Conservation (phyloP, 2,797 vertebrate species). For the Gorsachius magnificus region DNA sequence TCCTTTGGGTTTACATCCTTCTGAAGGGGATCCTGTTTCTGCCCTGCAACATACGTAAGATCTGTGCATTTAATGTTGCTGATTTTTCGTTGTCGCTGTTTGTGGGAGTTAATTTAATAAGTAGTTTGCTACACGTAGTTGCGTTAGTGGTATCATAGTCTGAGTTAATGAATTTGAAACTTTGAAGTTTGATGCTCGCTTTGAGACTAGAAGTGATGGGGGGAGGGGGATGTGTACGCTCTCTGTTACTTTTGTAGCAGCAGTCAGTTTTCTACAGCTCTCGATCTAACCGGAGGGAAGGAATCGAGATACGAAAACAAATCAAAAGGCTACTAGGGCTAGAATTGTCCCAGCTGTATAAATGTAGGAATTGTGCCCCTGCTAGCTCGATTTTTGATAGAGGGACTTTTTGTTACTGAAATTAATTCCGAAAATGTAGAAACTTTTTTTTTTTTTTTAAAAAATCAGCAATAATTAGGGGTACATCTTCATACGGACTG, state of each 20-base stretch:
- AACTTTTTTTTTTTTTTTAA: no score
- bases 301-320: not conserved
- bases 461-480: not conserved
- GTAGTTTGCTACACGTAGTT: constrained; percentile 42
- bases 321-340: not conserved
- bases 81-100: constrained; percentile 58
- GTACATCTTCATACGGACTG: not conserved
- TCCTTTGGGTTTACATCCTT: constrained; percentile 71
- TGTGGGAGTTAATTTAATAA: constrained; percentile 54
- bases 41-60: constrained; percentile 67
- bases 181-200: not conserved
- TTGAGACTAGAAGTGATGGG: constrained; percentile 7
- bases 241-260: not conserved
- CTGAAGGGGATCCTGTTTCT: constrained; percentile 69
- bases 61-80: constrained; percentile 66
- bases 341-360: not conserved
- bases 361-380: not conserved
- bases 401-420: not conserved
- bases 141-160: constrained; percentile 5
- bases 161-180: constrained; percentile 27
- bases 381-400: not conserved
- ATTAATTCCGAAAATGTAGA: not conserved
- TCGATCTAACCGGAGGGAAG: not conserved
- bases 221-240: not conserved
- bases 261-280: not conserved